Evolutionary conservation across 2,888 invertebrate species (phyloP).

Genomic region (Sarcophaga carnaria): DNA sequence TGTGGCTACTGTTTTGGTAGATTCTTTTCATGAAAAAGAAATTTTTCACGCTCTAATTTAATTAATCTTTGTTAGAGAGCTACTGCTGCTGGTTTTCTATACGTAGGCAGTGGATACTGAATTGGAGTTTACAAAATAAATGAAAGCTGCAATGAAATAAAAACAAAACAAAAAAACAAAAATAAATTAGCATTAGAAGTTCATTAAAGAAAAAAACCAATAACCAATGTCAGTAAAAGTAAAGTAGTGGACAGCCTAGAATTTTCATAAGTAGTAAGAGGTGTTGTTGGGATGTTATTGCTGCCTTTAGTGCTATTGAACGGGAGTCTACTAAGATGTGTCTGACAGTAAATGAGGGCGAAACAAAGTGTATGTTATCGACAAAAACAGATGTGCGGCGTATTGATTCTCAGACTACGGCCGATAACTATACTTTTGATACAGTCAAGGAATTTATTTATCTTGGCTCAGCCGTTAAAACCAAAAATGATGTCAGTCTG

Average conservation of each 20-base stretch:
- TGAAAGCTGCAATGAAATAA: constrained; percentile 55
- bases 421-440: too few relatives aligned
- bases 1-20: constrained; percentile 68
- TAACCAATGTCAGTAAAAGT: background rate
- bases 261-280: background rate
- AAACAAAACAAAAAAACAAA: background rate
- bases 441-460: too few relatives aligned
- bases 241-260: background rate
- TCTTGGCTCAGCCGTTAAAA: too few relatives aligned
- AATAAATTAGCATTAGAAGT: constrained; percentile 2
- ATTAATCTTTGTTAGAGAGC: constrained; percentile 70
- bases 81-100: constrained; percentile 2
- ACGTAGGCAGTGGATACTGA: background rate
- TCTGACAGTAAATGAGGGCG: too few relatives aligned
- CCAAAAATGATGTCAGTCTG: too few relatives aligned
- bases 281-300: too few relatives aligned
- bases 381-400: too few relatives aligned
- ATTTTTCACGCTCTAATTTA: constrained; percentile 78
- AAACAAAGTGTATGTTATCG: too few relatives aligned
- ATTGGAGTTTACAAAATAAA: constrained; percentile 27
- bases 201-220: background rate
- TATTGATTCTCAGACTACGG: too few relatives aligned
- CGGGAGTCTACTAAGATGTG: too few relatives aligned
- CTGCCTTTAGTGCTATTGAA: too few relatives aligned
- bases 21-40: constrained; percentile 61